phyloP scores from a whole-genome alignment of 2,797 vertebrate genomes.

The Cottoperca gobio region DNA sequence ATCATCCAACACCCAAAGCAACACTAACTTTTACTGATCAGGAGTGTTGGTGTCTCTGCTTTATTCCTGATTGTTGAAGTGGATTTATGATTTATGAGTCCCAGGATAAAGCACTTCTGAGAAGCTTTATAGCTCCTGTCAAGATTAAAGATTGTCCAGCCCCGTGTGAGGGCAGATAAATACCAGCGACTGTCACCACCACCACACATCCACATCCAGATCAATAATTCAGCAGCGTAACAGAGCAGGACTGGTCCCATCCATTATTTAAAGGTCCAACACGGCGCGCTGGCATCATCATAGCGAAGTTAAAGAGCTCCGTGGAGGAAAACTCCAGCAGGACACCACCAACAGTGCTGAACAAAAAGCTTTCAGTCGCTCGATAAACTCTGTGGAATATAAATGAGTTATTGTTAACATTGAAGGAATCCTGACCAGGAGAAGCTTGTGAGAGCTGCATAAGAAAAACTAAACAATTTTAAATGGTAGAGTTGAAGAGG shows the following conservation, averaged over 20 bases:
- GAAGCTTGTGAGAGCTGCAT: too few species aligned
- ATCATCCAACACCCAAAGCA: neutral
- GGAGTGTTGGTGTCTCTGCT: neutral
- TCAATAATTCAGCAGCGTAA: constrained; percentile 62
- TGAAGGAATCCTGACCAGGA: too few species aligned
- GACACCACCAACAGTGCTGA: neutral
- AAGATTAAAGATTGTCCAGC: neutral
- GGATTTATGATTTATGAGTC: neutral
- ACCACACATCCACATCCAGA: constrained; percentile 21
- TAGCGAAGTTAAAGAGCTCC: neutral
- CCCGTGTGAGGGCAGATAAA: neutral
- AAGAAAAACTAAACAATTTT: too few species aligned
- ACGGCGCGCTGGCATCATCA: neutral
- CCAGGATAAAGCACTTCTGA: neutral
- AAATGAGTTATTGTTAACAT: too few species aligned
- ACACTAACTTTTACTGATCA: neutral
- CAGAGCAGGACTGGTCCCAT: constrained; percentile 35
- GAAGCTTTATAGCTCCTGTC: neutral
- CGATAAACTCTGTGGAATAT: neutral
- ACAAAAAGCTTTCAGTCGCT: neutral
- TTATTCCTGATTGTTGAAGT: neutral
- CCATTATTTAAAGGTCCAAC: constrained; percentile 47
- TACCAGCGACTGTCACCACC: neutral
- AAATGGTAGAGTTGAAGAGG: too few species aligned
- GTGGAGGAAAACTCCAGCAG: neutral